Evolutionary conservation across 2,888 invertebrate genomes (phyloP).

Genomic region (Bombylius major): DNA sequence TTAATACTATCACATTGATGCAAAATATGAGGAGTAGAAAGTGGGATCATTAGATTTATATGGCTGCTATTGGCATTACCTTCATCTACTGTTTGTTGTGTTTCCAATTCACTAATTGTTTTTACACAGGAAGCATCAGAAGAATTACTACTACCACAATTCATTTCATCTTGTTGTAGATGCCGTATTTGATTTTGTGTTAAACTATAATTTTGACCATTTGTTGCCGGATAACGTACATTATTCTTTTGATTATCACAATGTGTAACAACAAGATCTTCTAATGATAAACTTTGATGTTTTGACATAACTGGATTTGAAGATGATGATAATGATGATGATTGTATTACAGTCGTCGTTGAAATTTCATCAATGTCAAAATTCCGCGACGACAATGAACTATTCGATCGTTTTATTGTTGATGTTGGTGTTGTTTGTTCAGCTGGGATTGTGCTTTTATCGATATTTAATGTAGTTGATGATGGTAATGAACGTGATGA

Average conservation of each 20-base stretch:
- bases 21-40: too few relatives aligned
- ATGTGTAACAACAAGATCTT: conserved; percentile 30
- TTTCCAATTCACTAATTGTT: conserved; percentile 60
- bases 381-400: conserved; percentile 32
- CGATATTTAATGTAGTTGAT: conserved; percentile 18
- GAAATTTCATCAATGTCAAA: conserved; percentile 17
- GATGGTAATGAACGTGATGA: conserved; percentile 7
- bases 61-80: neutral
- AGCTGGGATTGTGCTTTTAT: conserved; percentile 7
- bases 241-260: conserved; percentile 52
- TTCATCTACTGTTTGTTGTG: conserved; percentile 21
- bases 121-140: conserved; percentile 41
- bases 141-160: conserved; percentile 19
- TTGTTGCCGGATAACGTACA: conserved; percentile 72
- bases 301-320: conserved; percentile 26
- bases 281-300: conserved; percentile 36
- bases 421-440: neutral
- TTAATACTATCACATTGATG: conserved; percentile 14
- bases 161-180: conserved; percentile 46
- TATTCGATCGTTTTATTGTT: conserved; percentile 28
- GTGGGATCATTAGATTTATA: too few relatives aligned
- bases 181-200: conserved; percentile 83
- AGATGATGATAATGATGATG: conserved; percentile 21
- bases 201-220: conserved; percentile 77
- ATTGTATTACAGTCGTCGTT: neutral